phyloP scores from a whole-genome alignment of 2,113 vertebrate species.

The Archocentrus centrarchus region DNA sequence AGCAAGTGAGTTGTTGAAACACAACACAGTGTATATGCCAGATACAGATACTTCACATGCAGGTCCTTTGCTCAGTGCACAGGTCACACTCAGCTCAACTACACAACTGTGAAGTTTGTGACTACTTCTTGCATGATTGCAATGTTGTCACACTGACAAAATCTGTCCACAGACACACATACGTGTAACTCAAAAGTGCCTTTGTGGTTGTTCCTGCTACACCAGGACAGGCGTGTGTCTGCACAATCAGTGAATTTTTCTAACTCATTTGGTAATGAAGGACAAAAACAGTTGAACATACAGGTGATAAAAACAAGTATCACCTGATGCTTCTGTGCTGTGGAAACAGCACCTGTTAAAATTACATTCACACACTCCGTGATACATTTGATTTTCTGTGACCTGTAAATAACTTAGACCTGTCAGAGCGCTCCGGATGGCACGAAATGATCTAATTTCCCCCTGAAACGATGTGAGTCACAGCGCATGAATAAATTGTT shows the following conservation, averaged over 20 bases:
- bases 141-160: background rate
- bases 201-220: background rate
- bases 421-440: constrained; percentile 31
- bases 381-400: constrained; percentile 25
- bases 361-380: constrained; percentile 4
- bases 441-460: constrained; percentile 26
- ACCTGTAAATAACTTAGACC: constrained; percentile 35
- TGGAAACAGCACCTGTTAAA: constrained; percentile 22
- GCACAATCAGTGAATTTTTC: background rate
- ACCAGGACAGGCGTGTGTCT: background rate
- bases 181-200: background rate
- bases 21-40: background rate
- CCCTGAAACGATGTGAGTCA: constrained; percentile 46
- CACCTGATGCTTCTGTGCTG: background rate
- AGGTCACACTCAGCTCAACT: background rate
- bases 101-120: background rate
- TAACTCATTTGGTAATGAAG: background rate
- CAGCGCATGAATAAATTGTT: constrained; percentile 15
- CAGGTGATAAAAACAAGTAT: background rate
- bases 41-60: background rate
- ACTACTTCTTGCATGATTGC: background rate
- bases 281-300: background rate
- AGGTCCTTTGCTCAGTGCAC: background rate
- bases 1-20: background rate
- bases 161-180: background rate